A percentile compares a stretch with the other conserved stretches of the same genome.
phyloP scores from a whole-genome alignment of 2,797 vertebrate species.

The Hozukius guyotensis region DNA sequence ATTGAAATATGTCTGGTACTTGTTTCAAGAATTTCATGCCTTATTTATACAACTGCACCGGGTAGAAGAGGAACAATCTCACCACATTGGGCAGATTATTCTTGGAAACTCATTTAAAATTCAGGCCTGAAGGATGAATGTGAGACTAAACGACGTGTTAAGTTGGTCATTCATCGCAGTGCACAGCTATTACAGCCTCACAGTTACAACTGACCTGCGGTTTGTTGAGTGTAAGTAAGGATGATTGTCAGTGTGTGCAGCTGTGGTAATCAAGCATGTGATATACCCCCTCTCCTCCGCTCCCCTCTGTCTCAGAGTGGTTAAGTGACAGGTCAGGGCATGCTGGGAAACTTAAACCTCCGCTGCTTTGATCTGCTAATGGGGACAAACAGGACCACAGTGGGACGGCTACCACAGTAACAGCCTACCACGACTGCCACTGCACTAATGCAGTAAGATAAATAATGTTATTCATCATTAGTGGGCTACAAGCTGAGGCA shows the following conservation, averaged over 20 bases:
- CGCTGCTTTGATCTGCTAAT: constrained; percentile 59
- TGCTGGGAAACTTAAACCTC: constrained; percentile 50
- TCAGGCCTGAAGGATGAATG: background rate
- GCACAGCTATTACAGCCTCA: background rate
- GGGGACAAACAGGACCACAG: constrained; percentile 52
- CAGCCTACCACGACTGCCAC: background rate
- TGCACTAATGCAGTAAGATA: background rate
- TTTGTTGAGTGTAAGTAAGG: constrained; percentile 2
- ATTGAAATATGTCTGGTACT: background rate
- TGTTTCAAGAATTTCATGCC: too few species aligned
- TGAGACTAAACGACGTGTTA: background rate
- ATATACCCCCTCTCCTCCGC: constrained; percentile 1
- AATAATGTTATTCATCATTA: constrained; percentile 8
- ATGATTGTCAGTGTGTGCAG: background rate
- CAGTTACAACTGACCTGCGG: background rate
- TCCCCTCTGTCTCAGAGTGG: background rate
- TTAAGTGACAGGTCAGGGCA: constrained; percentile 51
- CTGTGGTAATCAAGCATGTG: constrained; percentile 32
- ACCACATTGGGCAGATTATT: background rate
- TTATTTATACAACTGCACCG: background rate
- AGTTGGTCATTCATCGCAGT: background rate
- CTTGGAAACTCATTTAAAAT: background rate
- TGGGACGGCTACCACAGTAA: constrained; percentile 8
- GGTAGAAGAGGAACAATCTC: background rate
- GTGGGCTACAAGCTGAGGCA: background rate